Conservation (phyloP, 2,888 invertebrate genomes). For the Aradus depressus region DNA sequence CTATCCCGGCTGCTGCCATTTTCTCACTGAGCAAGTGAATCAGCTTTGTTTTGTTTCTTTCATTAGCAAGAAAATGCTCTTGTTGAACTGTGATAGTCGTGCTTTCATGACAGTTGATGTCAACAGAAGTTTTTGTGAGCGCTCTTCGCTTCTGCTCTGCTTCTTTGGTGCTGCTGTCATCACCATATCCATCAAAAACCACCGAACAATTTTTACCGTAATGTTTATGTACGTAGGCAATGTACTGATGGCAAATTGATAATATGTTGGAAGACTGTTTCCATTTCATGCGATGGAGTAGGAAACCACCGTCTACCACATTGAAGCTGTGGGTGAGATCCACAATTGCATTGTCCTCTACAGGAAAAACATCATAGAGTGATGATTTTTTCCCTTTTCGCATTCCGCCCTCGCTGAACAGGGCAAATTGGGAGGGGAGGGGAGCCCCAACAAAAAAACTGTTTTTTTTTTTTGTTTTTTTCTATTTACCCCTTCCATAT, state of each 20-base stretch:
- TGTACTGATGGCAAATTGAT: not conserved
- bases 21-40: constrained; percentile 14
- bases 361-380: not conserved
- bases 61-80: constrained; percentile 22
- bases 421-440: no score
- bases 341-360: not conserved
- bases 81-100: constrained; percentile 19
- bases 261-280: not conserved
- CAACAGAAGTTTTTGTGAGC: constrained; percentile 22
- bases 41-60: constrained; percentile 26
- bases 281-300: not conserved
- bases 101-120: constrained; percentile 17
- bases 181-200: constrained; percentile 11
- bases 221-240: constrained; percentile 1
- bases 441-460: no score
- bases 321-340: not conserved
- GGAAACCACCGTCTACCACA: constrained; percentile 1
- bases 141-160: constrained; percentile 24
- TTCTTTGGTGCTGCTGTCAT: constrained; percentile 21
- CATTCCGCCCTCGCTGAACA: no score
- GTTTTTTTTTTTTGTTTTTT: no score
- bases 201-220: not conserved
- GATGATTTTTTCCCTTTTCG: not conserved
- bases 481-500: no score
- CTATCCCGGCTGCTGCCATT: constrained; percentile 26